These are phyloP conservation scores for Cinara cedri DNA, from an alignment of 2,888 invertebrate genomes.

Conservation along the genomic window DNA sequence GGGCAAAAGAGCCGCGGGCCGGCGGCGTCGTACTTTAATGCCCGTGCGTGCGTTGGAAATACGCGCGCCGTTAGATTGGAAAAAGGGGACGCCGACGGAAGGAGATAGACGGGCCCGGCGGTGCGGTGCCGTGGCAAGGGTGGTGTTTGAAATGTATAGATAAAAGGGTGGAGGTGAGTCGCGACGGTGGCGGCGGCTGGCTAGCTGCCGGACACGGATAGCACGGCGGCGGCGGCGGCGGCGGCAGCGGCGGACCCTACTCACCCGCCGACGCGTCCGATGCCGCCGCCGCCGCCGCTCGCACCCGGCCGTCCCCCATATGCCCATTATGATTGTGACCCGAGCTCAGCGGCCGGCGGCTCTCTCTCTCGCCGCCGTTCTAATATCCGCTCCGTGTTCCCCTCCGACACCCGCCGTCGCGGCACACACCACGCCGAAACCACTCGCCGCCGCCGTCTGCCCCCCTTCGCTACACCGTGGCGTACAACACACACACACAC, in stretches of 20 bases:
- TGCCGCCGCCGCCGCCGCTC: slow-evolving; percentile 7
- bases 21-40: slow-evolving; percentile 39
- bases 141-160: slow-evolving; percentile 47
- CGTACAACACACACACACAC: slow-evolving; percentile 2
- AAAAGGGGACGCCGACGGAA: slow-evolving; percentile 48
- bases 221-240: slow-evolving; percentile 37
- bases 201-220: slow-evolving; percentile 54
- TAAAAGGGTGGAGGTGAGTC: slow-evolving; percentile 43
- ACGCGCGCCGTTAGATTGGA: slow-evolving; percentile 51
- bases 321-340: slow-evolving; percentile 55
- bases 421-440: slow-evolving; percentile 33
- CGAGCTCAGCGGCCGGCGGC: slow-evolving; percentile 46
- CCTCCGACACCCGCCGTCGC: neutral
- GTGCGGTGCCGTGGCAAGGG: neutral
- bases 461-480: neutral
- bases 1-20: slow-evolving; percentile 51
- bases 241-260: slow-evolving; percentile 50
- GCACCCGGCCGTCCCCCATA: slow-evolving; percentile 27
- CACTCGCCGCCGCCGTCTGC: slow-evolving; percentile 12
- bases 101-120: neutral
- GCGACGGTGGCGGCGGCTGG: slow-evolving; percentile 34
- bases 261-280: slow-evolving; percentile 34
- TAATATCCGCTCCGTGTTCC: slow-evolving; percentile 53
- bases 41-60: slow-evolving; percentile 39
- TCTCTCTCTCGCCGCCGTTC: slow-evolving; percentile 41